These are phyloP conservation scores for Neoniphon sammara DNA, from an alignment of 2,797 vertebrate species.

Conservation along the genomic window DNA sequence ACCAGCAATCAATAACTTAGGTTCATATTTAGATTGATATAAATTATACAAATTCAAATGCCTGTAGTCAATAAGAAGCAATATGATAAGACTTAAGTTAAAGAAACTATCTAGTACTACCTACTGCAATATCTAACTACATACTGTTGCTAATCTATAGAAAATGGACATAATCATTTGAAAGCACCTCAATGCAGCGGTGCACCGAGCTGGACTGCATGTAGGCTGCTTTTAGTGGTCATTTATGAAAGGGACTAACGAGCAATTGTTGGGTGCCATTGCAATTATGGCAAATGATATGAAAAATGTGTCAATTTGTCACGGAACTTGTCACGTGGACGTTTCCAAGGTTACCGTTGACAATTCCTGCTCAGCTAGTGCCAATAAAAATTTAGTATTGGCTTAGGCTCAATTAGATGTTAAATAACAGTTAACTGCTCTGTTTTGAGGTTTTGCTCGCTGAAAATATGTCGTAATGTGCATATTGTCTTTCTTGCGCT, in stretches of 20 bases:
- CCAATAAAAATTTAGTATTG: slow-evolving; percentile 5
- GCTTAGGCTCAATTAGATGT: not conserved
- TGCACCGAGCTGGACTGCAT: slow-evolving; percentile 30
- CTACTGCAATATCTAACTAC: slow-evolving; percentile 62
- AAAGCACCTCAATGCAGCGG: slow-evolving; percentile 43
- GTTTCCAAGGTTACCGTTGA: slow-evolving; percentile 5
- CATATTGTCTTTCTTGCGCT: not conserved
- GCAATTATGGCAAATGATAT: slow-evolving; percentile 44
- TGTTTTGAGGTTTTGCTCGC: too few relatives aligned
- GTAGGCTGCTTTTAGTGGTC: slow-evolving; percentile 30
- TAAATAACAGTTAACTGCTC: not conserved
- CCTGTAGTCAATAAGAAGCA: slow-evolving; percentile 60
- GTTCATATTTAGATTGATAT: slow-evolving; percentile 67
- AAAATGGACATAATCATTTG: slow-evolving; percentile 48
- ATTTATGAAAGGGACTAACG: slow-evolving; percentile 5
- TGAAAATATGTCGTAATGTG: not conserved
- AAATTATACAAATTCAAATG: slow-evolving; percentile 74
- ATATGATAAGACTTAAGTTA: slow-evolving; percentile 75
- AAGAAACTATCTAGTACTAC: slow-evolving; percentile 73
- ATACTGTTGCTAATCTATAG: slow-evolving; percentile 69
- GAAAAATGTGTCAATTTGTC: slow-evolving; percentile 43
- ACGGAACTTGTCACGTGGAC: slow-evolving; percentile 11
- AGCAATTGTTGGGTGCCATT: slow-evolving; percentile 25
- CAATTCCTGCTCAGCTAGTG: slow-evolving; percentile 19
- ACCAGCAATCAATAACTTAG: slow-evolving; percentile 74